Percentiles rank a stretch among this genome's conserved stretches.
These are phyloP conservation scores for Mus minutoides DNA, from an alignment of 2,797 vertebrate species.

Conservation along the genomic window DNA sequence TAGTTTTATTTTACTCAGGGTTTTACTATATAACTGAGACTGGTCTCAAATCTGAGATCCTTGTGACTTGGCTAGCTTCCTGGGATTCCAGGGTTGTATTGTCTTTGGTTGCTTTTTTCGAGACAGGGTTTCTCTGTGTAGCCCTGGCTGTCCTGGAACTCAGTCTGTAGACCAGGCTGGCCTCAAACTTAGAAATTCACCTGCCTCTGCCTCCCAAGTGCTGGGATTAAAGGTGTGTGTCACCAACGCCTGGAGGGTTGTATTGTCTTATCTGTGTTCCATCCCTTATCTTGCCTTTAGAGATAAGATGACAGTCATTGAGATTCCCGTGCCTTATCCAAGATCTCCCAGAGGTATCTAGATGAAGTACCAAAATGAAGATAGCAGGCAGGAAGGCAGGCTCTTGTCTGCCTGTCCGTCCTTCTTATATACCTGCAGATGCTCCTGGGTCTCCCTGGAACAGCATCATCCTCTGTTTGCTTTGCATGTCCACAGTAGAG, in stretches of 20 bases:
- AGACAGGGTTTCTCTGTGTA: too few species aligned
- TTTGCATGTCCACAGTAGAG: not conserved
- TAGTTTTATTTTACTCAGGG: not conserved
- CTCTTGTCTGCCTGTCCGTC: not conserved
- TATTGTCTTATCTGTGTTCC: not conserved
- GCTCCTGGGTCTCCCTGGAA: not conserved
- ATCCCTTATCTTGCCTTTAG: not conserved
- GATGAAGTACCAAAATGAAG: not conserved
- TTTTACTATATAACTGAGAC: not conserved
- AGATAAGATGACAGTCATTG: not conserved
- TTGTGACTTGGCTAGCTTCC: not conserved
- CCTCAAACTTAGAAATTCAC: too few species aligned
- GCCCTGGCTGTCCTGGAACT: too few species aligned
- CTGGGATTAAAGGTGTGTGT: too few species aligned
- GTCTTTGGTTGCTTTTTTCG: not conserved
- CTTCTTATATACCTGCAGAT: not conserved
- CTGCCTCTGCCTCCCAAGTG: too few species aligned
- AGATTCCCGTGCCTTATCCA: not conserved
- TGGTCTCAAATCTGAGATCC: not conserved
- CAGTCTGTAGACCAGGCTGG: too few species aligned
- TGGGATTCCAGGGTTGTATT: not conserved
- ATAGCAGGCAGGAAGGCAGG: not conserved
- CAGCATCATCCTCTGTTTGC: not conserved
- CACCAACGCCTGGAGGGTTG: too few species aligned
- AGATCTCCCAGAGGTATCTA: not conserved